Percentiles rank a stretch among this genome's conserved stretches.
These are phyloP conservation scores for Monopterus albus DNA, from an alignment of 2,113 vertebrate genomes.

Conservation along the genomic window DNA sequence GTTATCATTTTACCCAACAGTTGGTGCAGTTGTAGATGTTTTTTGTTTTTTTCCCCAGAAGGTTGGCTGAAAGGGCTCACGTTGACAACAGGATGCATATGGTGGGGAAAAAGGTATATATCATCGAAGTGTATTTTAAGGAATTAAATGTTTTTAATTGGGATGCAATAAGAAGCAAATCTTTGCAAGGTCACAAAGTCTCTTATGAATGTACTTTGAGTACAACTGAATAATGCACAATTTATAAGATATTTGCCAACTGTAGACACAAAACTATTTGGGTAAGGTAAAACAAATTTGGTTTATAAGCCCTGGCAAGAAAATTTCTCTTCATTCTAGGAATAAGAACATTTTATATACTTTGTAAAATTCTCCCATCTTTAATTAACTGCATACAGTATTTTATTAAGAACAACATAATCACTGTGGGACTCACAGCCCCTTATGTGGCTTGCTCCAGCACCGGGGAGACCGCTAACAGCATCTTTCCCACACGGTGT, in stretches of 20 bases:
- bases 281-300: too few species aligned
- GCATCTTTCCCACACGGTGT: slow-evolving; percentile 73
- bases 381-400: too few species aligned
- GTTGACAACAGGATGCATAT: slow-evolving; percentile 12
- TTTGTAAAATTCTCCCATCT: too few species aligned
- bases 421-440: slow-evolving; percentile 56
- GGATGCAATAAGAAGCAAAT: slow-evolving; percentile 5
- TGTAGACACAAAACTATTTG: too few species aligned
- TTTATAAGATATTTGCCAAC: too few species aligned
- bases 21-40: slow-evolving; percentile 32
- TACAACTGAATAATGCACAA: neutral
- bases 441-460: slow-evolving; percentile 59
- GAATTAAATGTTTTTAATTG: too few species aligned
- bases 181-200: neutral
- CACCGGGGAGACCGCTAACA: slow-evolving; percentile 59
- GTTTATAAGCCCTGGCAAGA: too few species aligned
- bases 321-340: too few species aligned
- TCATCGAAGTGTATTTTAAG: slow-evolving; percentile 19
- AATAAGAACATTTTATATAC: too few species aligned
- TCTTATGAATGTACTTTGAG: neutral
- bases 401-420: too few species aligned
- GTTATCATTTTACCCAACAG: slow-evolving; percentile 50
- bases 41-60: slow-evolving; percentile 4
- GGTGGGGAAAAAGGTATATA: neutral
- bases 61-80: slow-evolving; percentile 16